A percentile compares a stretch with the other conserved stretches of the same genome.
phyloP scores from a whole-genome alignment of 2,888 invertebrate species.

The Phaedon cochleariae region DNA sequence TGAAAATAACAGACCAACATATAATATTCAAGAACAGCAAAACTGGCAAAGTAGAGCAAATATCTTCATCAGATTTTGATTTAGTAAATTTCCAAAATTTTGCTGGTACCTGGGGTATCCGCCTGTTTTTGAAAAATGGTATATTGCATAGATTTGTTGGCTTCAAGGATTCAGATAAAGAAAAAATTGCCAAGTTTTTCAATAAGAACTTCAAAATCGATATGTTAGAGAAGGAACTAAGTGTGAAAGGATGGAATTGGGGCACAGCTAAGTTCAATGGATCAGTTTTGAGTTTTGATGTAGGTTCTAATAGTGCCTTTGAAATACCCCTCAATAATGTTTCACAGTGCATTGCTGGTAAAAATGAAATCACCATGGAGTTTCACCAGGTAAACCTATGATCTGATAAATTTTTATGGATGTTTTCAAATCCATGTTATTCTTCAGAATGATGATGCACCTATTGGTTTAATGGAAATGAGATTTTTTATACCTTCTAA shows the following conservation, averaged over 20 bases:
- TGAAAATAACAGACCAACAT: slow-evolving; percentile 91
- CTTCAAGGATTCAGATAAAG: slow-evolving; percentile 94
- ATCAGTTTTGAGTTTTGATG: slow-evolving; percentile 84
- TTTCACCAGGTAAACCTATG: slow-evolving; percentile 82
- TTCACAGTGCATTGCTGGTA: slow-evolving; percentile 93
- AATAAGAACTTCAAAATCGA: slow-evolving; percentile 82
- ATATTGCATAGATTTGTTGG: slow-evolving; percentile 91
- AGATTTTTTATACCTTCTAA: slow-evolving; percentile 96
- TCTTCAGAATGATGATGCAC: slow-evolving; percentile 94
- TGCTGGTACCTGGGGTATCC: slow-evolving; percentile 88
- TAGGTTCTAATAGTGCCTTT: slow-evolving; percentile 86
- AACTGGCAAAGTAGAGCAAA: slow-evolving; percentile 95
- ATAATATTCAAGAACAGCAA: slow-evolving; percentile 94
- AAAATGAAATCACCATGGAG: slow-evolving; percentile 98
- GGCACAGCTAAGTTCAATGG: slow-evolving; percentile 95
- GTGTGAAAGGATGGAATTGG: slow-evolving; percentile 99
- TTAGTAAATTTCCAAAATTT: slow-evolving; percentile 92
- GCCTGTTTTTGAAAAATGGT: slow-evolving; percentile 90
- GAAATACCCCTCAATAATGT: slow-evolving; percentile 97
- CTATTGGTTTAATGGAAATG: slow-evolving; percentile 96
- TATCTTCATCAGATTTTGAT: slow-evolving; percentile 85
- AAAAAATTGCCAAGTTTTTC: slow-evolving; percentile 91
- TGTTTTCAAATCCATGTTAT: slow-evolving; percentile 17
- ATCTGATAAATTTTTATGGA: slow-evolving; percentile 31
- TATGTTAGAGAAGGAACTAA: slow-evolving; percentile 90